phyloP scores from a whole-genome alignment of 2,797 vertebrate species.

The Acanthis flammea region DNA sequence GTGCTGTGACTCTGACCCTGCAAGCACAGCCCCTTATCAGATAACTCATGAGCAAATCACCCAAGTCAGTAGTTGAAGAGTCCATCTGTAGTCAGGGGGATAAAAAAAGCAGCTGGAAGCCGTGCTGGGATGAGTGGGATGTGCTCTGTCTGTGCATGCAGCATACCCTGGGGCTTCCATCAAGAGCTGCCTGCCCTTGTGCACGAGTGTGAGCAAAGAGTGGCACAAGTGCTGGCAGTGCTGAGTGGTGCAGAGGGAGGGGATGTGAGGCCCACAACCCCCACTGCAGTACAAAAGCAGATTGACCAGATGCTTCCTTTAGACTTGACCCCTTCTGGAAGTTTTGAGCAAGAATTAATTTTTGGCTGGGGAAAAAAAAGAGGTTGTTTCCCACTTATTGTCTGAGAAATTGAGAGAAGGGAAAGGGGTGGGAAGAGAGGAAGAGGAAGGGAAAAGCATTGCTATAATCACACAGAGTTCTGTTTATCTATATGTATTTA shows the following conservation, averaged over 20 bases:
- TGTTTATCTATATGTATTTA: background rate
- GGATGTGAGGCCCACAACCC: background rate
- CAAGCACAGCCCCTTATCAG: background rate
- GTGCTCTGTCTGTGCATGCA: background rate
- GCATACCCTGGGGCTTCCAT: background rate
- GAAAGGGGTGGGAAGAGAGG: background rate
- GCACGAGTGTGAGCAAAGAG: background rate
- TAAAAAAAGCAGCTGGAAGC: background rate
- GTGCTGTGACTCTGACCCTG: background rate
- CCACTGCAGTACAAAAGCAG: background rate
- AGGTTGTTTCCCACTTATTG: conserved; percentile 44
- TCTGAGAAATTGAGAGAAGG: conserved; percentile 31
- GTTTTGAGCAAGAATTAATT: conserved; percentile 30
- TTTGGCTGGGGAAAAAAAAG: background rate
- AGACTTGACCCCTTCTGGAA: conserved; percentile 14
- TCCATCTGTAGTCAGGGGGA: background rate
- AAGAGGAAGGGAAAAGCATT: conserved; percentile 30
- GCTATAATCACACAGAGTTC: background rate
- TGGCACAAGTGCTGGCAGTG: background rate
- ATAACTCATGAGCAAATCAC: background rate
- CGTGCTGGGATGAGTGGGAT: background rate
- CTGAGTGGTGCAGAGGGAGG: background rate
- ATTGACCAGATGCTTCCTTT: conserved; percentile 53
- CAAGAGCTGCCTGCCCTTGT: background rate
- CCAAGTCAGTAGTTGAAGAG: background rate